A percentile compares a stretch with the other conserved stretches of the same genome.
Conservation (phyloP, 1,140 invertebrate genomes). For the Chrysomallon squamiferum region DNA sequence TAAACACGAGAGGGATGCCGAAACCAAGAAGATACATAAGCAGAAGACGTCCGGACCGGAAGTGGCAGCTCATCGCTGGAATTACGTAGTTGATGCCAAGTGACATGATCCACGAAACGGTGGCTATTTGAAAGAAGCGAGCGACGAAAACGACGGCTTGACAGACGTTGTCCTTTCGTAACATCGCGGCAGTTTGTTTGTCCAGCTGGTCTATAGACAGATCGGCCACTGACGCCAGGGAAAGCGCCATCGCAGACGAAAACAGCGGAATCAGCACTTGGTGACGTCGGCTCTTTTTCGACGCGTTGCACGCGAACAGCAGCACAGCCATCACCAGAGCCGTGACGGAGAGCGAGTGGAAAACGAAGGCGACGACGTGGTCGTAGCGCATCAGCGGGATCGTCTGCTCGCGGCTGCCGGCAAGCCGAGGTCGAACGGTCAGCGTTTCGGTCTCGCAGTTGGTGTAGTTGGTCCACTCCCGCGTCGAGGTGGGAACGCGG, state of each 20-base stretch:
- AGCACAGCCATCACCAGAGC: not conserved
- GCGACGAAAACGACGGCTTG: not conserved
- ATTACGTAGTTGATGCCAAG: constrained; percentile 1
- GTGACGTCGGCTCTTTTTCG: not conserved
- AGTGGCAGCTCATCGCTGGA: not conserved
- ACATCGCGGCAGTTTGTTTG: not conserved
- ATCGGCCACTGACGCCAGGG: not conserved
- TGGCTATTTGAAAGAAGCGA: not conserved
- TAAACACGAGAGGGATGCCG: not conserved
- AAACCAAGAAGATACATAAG: not conserved
- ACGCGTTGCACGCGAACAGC: not conserved
- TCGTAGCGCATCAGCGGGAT: not conserved
- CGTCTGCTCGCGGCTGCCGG: not conserved
- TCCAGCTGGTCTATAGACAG: not conserved
- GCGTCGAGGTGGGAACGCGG: not conserved
- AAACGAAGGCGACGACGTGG: not conserved
- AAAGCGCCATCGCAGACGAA: not conserved
- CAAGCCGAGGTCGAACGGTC: not conserved
- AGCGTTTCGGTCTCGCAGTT: not conserved
- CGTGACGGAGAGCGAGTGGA: not conserved
- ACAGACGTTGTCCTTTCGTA: not conserved
- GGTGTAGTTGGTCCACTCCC: not conserved
- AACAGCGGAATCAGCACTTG: not conserved
- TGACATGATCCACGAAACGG: not conserved
- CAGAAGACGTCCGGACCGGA: not conserved